phyloP scores from a whole-genome alignment of 2,888 invertebrate species.

The Nebria brevicollis region DNA sequence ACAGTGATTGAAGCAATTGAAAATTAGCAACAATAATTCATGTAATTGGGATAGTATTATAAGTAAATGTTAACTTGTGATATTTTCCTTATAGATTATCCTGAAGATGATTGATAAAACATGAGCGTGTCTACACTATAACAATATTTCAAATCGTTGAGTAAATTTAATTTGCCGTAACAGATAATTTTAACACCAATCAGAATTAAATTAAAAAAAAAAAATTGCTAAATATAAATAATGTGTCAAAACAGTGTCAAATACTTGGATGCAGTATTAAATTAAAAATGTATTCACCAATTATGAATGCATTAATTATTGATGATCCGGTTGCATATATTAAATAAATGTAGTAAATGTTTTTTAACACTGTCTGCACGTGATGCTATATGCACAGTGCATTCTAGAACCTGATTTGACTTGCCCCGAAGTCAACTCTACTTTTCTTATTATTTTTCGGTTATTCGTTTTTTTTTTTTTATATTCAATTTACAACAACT shows the following conservation, averaged over 20 bases:
- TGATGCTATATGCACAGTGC: background rate
- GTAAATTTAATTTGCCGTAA: background rate
- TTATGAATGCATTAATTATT: constrained; percentile 28
- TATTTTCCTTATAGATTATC: background rate
- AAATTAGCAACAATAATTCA: background rate
- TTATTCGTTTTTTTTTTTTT: constrained; percentile 15
- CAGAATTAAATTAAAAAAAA: background rate
- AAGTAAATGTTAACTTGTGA: background rate
- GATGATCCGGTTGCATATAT: constrained; percentile 16
- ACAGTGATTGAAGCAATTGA: background rate
- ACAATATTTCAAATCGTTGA: background rate
- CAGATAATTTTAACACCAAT: background rate
- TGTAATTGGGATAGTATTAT: background rate
- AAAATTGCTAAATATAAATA: constrained; percentile 20
- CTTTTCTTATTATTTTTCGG: constrained; percentile 26
- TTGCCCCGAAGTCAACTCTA: constrained; percentile 16
- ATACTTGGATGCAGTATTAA: background rate
- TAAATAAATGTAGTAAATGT: constrained; percentile 30
- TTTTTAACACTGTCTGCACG: constrained; percentile 15
- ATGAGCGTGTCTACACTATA: background rate
- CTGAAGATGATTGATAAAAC: background rate
- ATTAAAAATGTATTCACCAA: constrained; percentile 25
- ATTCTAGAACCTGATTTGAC: constrained; percentile 3
- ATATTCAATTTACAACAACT: constrained; percentile 43
- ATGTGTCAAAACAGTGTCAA: constrained; percentile 30